These are phyloP conservation scores for Hyla sarda DNA, from an alignment of 2,113 vertebrate species.

Conservation along the genomic window DNA sequence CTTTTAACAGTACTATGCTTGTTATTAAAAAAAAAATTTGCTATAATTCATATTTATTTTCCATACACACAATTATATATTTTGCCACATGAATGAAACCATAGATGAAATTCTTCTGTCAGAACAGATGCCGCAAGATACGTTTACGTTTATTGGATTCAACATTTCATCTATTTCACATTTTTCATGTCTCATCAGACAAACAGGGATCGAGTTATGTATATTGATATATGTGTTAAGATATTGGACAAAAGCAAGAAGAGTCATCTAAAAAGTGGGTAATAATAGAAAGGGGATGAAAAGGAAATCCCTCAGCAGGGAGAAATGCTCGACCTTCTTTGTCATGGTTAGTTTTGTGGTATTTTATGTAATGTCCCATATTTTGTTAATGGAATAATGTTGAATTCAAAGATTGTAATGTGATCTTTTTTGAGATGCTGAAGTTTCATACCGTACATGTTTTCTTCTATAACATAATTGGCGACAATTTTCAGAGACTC, in stretches of 20 bases:
- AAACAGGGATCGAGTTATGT: conserved; percentile 19
- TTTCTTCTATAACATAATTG: not conserved
- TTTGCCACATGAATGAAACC: conserved; percentile 40
- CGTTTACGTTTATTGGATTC: conserved; percentile 39
- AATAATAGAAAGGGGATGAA: not conserved
- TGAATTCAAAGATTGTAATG: conserved; percentile 1
- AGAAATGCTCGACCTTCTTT: conserved; percentile 1
- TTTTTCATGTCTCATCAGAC: conserved; percentile 37
- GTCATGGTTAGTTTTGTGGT: not conserved
- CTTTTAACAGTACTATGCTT: no score
- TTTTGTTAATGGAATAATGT: conserved; percentile 20
- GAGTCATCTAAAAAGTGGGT: not conserved
- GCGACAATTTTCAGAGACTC: not conserved
- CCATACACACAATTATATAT: conserved; percentile 39
- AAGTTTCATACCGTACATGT: not conserved
- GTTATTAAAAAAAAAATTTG: not conserved
- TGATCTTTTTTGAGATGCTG: not conserved
- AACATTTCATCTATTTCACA: conserved; percentile 23
- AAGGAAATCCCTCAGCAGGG: not conserved
- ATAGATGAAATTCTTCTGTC: conserved; percentile 36
- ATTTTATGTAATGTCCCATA: not conserved
- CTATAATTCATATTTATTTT: conserved; percentile 35
- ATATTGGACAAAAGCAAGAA: conserved; percentile 21
- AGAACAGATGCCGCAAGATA: conserved; percentile 44
- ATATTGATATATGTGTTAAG: conserved; percentile 25